A percentile compares a stretch with the other conserved stretches of the same genome.
phyloP scores from a whole-genome alignment of 2,113 vertebrate species.

The Sceloporus tristichus region DNA sequence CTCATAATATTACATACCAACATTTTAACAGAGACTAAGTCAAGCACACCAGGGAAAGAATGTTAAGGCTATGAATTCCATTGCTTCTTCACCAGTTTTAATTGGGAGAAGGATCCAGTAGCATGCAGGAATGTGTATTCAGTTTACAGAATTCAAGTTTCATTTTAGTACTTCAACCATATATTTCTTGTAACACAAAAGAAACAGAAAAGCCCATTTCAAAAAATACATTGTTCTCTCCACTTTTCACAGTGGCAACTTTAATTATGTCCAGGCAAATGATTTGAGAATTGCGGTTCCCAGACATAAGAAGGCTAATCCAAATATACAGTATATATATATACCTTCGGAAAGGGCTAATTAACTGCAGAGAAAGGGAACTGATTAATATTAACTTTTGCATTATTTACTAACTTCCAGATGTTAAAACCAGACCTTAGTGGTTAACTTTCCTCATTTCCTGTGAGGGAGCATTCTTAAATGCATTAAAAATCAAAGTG shows the following conservation, averaged over 20 bases:
- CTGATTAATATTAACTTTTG: neutral
- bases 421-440: neutral
- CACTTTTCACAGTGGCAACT: neutral
- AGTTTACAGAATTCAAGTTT: neutral
- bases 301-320: neutral
- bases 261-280: neutral
- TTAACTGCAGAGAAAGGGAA: neutral
- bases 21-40: neutral
- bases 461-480: neutral
- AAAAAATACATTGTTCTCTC: neutral
- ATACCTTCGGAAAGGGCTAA: neutral
- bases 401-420: neutral
- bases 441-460: neutral
- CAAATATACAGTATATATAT: neutral
- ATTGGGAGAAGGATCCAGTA: no score
- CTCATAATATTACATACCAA: neutral
- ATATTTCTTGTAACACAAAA: neutral
- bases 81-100: no score
- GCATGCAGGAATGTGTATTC: no score
- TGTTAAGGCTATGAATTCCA: neutral
- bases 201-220: neutral
- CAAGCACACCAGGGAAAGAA: neutral
- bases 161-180: neutral
- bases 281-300: neutral
- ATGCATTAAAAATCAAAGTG: neutral